These are phyloP conservation scores for Cyclophora albipunctata DNA, from an alignment of 2,888 invertebrate species.

Conservation along the genomic window DNA sequence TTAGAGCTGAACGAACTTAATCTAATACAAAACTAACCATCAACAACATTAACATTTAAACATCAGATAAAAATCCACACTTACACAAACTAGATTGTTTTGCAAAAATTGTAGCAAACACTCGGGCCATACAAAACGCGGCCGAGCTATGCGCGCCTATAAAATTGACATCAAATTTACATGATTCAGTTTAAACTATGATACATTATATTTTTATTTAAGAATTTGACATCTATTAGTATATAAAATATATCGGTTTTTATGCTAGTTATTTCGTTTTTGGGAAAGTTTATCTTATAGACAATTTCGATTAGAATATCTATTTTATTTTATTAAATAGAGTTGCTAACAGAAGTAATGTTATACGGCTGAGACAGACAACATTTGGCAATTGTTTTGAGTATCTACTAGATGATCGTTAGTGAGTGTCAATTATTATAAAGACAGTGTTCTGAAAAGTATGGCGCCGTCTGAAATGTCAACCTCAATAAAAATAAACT, in stretches of 20 bases:
- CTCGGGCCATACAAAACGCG: conserved; percentile 50
- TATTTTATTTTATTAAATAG: too few relatives aligned
- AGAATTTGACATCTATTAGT: conserved; percentile 62
- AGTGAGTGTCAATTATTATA: too few relatives aligned
- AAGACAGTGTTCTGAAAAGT: too few relatives aligned
- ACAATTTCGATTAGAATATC: too few relatives aligned
- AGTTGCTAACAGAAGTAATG: too few relatives aligned
- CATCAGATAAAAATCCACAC: conserved; percentile 54
- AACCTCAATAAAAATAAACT: too few relatives aligned
- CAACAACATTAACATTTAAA: conserved; percentile 44
- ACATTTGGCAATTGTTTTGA: too few relatives aligned
- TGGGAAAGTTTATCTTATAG: conserved; percentile 10
- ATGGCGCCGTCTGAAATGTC: too few relatives aligned
- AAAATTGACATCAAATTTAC: conserved; percentile 74
- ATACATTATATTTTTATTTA: conserved; percentile 55
- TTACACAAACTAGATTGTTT: conserved; percentile 46
- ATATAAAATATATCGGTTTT: conserved; percentile 56
- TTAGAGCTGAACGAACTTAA: conserved; percentile 19
- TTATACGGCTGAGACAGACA: too few relatives aligned
- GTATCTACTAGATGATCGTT: too few relatives aligned
- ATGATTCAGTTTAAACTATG: conserved; percentile 63
- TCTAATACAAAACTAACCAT: conserved; percentile 40
- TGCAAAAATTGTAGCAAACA: conserved; percentile 69
- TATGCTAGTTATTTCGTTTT: conserved; percentile 22
- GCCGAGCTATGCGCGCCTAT: conserved; percentile 52